These are phyloP conservation scores for Diplolepis rosae DNA, from an alignment of 2,888 invertebrate genomes.

Conservation along the genomic window DNA sequence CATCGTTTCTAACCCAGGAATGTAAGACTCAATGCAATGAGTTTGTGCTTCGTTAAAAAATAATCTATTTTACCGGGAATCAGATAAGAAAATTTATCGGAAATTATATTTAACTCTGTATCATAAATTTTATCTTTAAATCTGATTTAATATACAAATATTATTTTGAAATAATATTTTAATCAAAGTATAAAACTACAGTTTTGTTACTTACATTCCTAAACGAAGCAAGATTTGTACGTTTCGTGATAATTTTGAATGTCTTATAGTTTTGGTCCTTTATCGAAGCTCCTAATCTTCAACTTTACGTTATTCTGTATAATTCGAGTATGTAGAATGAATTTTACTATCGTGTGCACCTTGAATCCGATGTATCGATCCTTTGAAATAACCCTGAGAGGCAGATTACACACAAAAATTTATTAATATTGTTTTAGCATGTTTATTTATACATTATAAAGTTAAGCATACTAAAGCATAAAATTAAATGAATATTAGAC, in stretches of 20 bases:
- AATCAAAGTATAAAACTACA: not conserved
- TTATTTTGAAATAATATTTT: not conserved
- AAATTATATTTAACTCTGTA: no score
- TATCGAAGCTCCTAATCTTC: not conserved
- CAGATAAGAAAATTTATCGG: no score
- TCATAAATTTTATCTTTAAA: no score
- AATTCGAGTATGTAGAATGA: not conserved
- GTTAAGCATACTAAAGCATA: not conserved
- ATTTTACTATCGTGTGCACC: not conserved
- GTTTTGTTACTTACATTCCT: not conserved
- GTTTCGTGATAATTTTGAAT: not conserved
- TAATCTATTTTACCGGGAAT: no score
- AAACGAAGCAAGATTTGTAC: not conserved
- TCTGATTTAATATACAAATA: no score
- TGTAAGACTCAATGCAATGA: not conserved
- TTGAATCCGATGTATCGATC: not conserved
- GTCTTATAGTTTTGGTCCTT: not conserved
- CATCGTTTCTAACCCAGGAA: not conserved
- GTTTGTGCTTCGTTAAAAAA: not conserved
- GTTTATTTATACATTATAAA: not conserved
- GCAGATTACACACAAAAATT: not conserved
- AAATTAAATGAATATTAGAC: not conserved
- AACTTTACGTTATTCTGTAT: not conserved
- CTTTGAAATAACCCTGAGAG: not conserved
- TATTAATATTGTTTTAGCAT: slow-evolving; percentile 2